A percentile compares a stretch with the other conserved stretches of the same genome.
These are phyloP conservation scores for Synergus itoensis DNA, from an alignment of 2,888 invertebrate genomes.

Conservation along the genomic window DNA sequence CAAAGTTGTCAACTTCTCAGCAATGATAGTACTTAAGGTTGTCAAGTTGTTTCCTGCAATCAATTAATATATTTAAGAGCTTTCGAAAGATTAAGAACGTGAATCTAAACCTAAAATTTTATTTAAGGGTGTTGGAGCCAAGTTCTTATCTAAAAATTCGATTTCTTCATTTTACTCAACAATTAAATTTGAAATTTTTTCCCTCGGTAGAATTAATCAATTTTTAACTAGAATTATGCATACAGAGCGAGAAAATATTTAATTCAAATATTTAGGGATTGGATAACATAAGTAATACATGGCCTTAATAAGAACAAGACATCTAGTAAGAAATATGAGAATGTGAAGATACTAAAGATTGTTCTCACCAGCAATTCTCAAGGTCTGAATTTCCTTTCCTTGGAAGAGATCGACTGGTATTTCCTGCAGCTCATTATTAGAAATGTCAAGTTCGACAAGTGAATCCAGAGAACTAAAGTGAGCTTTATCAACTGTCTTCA, in stretches of 20 bases:
- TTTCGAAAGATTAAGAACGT: not conserved
- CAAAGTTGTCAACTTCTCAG: constrained; percentile 83
- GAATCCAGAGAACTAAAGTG: constrained; percentile 83
- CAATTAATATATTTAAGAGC: not conserved
- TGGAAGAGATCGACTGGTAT: constrained; percentile 84
- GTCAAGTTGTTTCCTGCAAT: constrained; percentile 82
- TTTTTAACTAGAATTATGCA: too few relatives aligned
- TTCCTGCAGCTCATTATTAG: constrained; percentile 84
- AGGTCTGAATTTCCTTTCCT: constrained; percentile 83
- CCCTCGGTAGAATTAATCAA: too few relatives aligned
- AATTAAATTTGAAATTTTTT: too few relatives aligned
- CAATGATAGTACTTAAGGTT: constrained; percentile 79
- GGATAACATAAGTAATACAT: too few relatives aligned
- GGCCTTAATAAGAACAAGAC: too few relatives aligned
- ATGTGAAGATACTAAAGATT: not conserved
- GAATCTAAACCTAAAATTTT: too few relatives aligned
- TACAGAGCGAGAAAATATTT: too few relatives aligned
- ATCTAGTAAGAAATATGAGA: too few relatives aligned
- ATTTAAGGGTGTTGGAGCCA: too few relatives aligned
- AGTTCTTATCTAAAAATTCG: too few relatives aligned
- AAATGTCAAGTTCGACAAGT: constrained; percentile 86
- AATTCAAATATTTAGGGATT: too few relatives aligned
- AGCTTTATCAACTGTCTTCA: constrained; percentile 81
- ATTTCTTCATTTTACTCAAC: too few relatives aligned
- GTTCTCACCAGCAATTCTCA: constrained; percentile 74